These are phyloP conservation scores for Hirtodrosophila cameraria DNA, from an alignment of 2,888 invertebrate species.

Conservation along the genomic window DNA sequence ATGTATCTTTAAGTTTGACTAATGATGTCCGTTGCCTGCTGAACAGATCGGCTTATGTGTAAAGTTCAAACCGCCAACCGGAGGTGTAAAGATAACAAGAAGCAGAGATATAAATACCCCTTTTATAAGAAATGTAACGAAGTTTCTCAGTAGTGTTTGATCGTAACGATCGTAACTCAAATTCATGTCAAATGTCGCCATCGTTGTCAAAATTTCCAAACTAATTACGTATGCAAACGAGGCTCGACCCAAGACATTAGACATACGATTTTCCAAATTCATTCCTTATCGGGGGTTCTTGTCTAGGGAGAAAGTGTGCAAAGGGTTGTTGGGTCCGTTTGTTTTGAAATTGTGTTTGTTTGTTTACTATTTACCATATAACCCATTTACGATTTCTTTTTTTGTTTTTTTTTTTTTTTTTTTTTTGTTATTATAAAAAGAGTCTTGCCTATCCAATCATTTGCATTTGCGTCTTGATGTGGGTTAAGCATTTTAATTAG, in stretches of 20 bases:
- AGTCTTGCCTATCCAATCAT: constrained; percentile 19
- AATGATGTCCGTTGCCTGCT: constrained; percentile 69
- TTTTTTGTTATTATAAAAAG: constrained; percentile 12
- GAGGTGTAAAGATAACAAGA: constrained; percentile 55
- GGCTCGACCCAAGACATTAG: constrained; percentile 30
- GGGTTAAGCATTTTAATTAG: constrained; percentile 80
- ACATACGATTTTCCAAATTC: constrained; percentile 17
- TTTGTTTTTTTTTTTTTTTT: too few relatives aligned
- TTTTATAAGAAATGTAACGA: constrained; percentile 5
- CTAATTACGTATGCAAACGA: constrained; percentile 79
- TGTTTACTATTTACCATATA: constrained; percentile 49
- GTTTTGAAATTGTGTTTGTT: constrained; percentile 43
- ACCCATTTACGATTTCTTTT: constrained; percentile 34
- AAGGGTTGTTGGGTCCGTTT: constrained; percentile 39
- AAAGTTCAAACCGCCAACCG: constrained; percentile 70
- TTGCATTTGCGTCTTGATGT: constrained; percentile 67
- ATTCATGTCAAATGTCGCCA: constrained; percentile 77
- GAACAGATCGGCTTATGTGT: constrained; percentile 70
- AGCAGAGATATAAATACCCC: neutral
- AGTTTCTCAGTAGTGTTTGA: neutral
- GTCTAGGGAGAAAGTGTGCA: constrained; percentile 16
- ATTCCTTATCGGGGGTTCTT: neutral
- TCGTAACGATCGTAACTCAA: constrained; percentile 69
- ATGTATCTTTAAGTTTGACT: constrained; percentile 76
- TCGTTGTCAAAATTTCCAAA: constrained; percentile 71